Evolutionary conservation across 2,888 invertebrate genomes (phyloP).

Genomic region (Gibbula magus): DNA sequence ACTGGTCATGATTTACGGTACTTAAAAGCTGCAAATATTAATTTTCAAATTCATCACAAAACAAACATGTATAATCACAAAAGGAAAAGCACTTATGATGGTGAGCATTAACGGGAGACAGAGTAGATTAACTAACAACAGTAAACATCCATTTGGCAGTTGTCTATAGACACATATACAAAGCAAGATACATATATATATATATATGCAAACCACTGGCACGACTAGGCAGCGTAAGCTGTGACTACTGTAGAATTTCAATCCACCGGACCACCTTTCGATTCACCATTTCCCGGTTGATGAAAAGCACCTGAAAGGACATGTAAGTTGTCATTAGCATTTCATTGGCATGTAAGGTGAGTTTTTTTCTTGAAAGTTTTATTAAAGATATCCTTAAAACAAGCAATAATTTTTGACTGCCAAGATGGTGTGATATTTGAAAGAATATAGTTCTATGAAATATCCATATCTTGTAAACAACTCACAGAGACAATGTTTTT

Average conservation of each 20-base stretch:
- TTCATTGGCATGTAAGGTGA: background rate
- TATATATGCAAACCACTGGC: background rate
- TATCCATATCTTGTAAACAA: too few species aligned
- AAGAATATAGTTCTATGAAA: too few species aligned
- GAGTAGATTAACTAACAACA: background rate
- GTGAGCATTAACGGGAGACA: background rate
- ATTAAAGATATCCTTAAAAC: too few species aligned
- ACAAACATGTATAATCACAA: too few species aligned
- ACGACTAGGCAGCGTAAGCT: background rate
- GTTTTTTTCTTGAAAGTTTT: too few species aligned
- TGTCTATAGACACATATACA: constrained; percentile 12
- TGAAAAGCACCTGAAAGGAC: constrained; percentile 84
- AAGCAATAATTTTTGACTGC: too few species aligned
- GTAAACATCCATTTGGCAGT: background rate
- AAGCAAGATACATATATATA: background rate
- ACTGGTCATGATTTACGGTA: too few species aligned
- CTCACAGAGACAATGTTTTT: too few species aligned
- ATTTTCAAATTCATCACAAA: too few species aligned
- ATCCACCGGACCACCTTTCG: constrained; percentile 87
- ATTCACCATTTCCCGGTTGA: constrained; percentile 90
- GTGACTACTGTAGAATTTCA: constrained; percentile 52
- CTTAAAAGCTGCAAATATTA: too few species aligned
- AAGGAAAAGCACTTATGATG: background rate
- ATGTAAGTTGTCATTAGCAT: background rate
- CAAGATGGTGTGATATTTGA: too few species aligned